A percentile compares a stretch with the other conserved stretches of the same genome.
Evolutionary conservation across 53 echinoderm and acorn worm species (phyloP).

Genomic region (Crossaster papposus): DNA sequence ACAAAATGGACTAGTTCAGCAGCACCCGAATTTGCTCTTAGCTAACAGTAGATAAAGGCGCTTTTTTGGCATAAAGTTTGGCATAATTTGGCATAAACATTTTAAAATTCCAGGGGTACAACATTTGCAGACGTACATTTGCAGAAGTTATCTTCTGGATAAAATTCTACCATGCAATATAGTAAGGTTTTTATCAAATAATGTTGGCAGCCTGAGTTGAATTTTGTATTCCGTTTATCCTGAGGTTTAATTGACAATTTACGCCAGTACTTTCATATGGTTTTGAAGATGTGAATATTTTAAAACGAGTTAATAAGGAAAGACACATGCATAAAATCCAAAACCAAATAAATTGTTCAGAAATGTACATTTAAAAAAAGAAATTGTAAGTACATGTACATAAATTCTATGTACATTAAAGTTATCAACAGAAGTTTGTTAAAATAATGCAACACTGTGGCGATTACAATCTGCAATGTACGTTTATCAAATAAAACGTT

Average conservation of each 20-base stretch:
- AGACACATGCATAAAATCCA: not conserved
- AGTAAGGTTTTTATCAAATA: not conserved
- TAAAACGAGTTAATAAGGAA: not conserved
- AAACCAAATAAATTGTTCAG: not conserved
- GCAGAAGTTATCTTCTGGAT: too few relatives aligned
- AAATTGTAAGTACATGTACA: not conserved
- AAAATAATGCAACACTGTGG: not conserved
- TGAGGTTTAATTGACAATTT: not conserved
- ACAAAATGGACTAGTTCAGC: too few relatives aligned
- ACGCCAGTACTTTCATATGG: not conserved
- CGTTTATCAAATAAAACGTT: too few relatives aligned
- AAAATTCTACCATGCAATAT: not conserved
- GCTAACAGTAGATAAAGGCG: too few relatives aligned
- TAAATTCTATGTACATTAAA: not conserved
- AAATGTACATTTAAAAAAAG: not conserved
- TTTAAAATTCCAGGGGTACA: too few relatives aligned
- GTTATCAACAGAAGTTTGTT: not conserved
- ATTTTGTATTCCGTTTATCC: not conserved
- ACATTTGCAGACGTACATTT: too few relatives aligned
- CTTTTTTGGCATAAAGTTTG: too few relatives aligned
- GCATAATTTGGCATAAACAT: too few relatives aligned
- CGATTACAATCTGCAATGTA: not conserved
- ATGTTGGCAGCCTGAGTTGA: not conserved
- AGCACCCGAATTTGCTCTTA: too few relatives aligned
- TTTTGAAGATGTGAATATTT: not conserved